A percentile compares a stretch with the other conserved stretches of the same genome.
phyloP scores from a whole-genome alignment of 2,113 vertebrate genomes.

The Carassius gibelio region DNA sequence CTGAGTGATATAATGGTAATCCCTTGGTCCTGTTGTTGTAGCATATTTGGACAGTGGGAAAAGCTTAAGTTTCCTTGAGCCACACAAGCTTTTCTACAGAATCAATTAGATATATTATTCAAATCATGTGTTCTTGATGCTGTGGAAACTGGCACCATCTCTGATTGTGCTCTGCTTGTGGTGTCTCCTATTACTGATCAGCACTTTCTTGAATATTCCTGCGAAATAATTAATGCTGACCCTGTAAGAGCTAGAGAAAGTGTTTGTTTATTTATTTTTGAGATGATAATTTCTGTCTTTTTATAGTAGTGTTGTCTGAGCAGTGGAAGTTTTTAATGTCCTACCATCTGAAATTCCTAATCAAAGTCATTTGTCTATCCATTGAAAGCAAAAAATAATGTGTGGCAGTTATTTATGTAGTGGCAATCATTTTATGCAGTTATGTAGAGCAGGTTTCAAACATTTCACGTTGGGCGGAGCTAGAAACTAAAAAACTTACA shows the following conservation, averaged over 20 bases:
- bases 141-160: background rate
- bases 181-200: background rate
- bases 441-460: too few relatives aligned
- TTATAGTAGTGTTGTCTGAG: background rate
- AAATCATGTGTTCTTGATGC: background rate
- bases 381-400: too few relatives aligned
- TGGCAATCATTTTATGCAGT: too few relatives aligned
- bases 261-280: background rate
- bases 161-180: too few relatives aligned
- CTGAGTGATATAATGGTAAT: constrained; percentile 30
- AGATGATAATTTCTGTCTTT: background rate
- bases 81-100: background rate
- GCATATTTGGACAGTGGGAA: background rate
- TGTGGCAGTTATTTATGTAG: too few relatives aligned
- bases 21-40: background rate
- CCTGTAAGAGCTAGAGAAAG: background rate
- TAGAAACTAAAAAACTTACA: too few relatives aligned
- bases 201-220: background rate
- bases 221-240: background rate
- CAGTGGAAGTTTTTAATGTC: background rate
- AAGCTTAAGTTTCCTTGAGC: background rate
- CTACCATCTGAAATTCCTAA: background rate
- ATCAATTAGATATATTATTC: background rate
- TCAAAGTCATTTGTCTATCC: too few relatives aligned
- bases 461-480: too few relatives aligned